Evolutionary conservation across 1,140 invertebrate species (phyloP).

Genomic region (Orussus abietinus): DNA sequence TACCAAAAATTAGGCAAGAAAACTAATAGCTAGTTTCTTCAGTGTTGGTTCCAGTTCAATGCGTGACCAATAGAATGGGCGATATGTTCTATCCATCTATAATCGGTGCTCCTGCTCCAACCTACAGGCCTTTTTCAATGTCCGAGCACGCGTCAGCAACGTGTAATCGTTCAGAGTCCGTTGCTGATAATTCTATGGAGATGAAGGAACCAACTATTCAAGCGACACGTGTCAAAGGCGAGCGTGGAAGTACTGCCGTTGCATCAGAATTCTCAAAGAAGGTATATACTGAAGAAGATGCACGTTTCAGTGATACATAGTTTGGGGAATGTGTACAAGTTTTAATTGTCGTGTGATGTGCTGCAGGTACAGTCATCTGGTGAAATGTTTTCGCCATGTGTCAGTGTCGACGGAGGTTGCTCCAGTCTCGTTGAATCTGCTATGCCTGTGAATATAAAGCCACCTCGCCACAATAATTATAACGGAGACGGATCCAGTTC

Average conservation of each 20-base stretch:
- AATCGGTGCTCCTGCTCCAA: conserved; percentile 37
- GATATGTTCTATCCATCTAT: conserved; percentile 57
- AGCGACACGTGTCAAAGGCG: conserved; percentile 61
- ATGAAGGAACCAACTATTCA: conserved; percentile 53
- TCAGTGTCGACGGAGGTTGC: conserved; percentile 30
- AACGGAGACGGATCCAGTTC: conserved; percentile 44
- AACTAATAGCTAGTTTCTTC: too few species aligned
- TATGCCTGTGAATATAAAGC: conserved; percentile 15
- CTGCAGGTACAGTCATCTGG: conserved; percentile 29
- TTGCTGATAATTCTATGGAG: conserved; percentile 13
- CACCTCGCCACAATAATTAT: conserved; percentile 21
- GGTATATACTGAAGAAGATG: too few species aligned
- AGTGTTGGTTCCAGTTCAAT: conserved; percentile 29
- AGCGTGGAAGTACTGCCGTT: conserved; percentile 57
- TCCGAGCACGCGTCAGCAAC: conserved; percentile 25
- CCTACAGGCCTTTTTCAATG: conserved; percentile 48
- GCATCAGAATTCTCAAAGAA: conserved; percentile 59
- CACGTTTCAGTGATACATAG: too few species aligned
- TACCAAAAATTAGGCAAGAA: too few species aligned
- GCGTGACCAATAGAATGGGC: conserved; percentile 37
- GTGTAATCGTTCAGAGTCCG: conserved; percentile 4
- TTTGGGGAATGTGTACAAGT: too few species aligned
- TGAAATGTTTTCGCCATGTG: conserved; percentile 29
- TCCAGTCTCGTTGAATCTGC: conserved; percentile 25
- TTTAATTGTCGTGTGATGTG: too few species aligned